Percentiles rank a stretch among this genome's conserved stretches.
phyloP scores from a whole-genome alignment of 2,888 invertebrate genomes.

The Chymomyza fuscimana region DNA sequence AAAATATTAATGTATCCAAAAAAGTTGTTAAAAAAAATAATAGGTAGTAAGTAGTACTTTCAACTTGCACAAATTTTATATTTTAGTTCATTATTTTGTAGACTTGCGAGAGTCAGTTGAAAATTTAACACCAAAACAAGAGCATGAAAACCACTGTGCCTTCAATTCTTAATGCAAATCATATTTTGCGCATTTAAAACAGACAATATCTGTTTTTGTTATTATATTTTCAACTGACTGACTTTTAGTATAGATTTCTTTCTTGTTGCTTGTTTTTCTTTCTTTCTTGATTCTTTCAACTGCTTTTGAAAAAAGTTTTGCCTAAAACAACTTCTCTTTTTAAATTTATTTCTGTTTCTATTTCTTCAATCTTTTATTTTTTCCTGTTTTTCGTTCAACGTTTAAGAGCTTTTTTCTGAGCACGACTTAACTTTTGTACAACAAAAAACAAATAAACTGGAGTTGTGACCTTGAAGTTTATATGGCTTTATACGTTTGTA shows the following conservation, averaged over 20 bases:
- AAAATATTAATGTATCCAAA: conserved; percentile 33
- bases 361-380: conserved; percentile 6
- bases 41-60: conserved; percentile 62
- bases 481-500: not conserved
- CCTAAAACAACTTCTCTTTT: conserved; percentile 51
- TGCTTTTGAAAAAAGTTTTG: conserved; percentile 24
- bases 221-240: conserved; percentile 22
- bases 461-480: conserved; percentile 23
- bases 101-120: conserved; percentile 23
- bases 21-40: conserved; percentile 36
- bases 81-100: conserved; percentile 33
- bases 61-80: conserved; percentile 77
- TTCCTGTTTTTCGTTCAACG: conserved; percentile 40
- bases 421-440: conserved; percentile 64
- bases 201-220: not conserved
- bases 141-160: too few relatives aligned
- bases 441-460: not conserved
- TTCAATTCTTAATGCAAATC: not conserved
- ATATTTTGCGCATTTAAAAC: not conserved
- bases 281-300: conserved; percentile 33
- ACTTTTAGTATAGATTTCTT: conserved; percentile 45
- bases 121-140: not conserved
- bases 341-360: not conserved
- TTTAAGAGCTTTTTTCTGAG: conserved; percentile 75
- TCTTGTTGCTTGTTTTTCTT: conserved; percentile 67